Conservation (phyloP, 2,888 invertebrate species). For the Athalia rosae region DNA sequence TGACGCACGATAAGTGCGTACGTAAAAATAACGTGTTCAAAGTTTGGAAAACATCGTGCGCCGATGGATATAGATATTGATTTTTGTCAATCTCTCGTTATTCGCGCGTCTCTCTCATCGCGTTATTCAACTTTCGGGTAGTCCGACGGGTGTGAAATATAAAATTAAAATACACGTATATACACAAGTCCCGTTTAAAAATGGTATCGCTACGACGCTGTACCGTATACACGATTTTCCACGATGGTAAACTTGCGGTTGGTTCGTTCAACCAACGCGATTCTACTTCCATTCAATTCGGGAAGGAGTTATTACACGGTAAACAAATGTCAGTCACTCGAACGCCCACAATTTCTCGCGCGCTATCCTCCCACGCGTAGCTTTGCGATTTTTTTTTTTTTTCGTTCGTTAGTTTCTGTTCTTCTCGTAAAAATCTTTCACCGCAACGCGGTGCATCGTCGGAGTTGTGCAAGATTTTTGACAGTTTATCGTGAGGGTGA, state of each 20-base stretch:
- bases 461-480: background rate
- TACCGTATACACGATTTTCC: conserved; percentile 7
- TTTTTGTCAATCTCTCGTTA: conserved; percentile 31
- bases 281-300: conserved; percentile 20
- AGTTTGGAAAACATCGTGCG: conserved; percentile 1
- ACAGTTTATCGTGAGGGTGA: background rate
- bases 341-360: conserved; percentile 5
- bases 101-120: background rate
- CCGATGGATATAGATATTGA: conserved; percentile 28
- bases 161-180: background rate
- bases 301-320: background rate
- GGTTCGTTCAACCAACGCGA: conserved; percentile 14
- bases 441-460: too few species aligned
- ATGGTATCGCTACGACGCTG: background rate
- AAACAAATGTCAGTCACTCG: conserved; percentile 38
- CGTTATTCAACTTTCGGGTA: background rate
- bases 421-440: too few species aligned
- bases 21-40: too few species aligned
- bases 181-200: background rate
- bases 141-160: background rate
- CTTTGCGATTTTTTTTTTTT: too few species aligned
- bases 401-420: too few species aligned
- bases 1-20: too few species aligned
- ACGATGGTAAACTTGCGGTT: too few species aligned
- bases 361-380: too few species aligned